These are phyloP conservation scores for Vulpes lagopus DNA, from an alignment of 2,113 vertebrate genomes.

Conservation along the genomic window DNA sequence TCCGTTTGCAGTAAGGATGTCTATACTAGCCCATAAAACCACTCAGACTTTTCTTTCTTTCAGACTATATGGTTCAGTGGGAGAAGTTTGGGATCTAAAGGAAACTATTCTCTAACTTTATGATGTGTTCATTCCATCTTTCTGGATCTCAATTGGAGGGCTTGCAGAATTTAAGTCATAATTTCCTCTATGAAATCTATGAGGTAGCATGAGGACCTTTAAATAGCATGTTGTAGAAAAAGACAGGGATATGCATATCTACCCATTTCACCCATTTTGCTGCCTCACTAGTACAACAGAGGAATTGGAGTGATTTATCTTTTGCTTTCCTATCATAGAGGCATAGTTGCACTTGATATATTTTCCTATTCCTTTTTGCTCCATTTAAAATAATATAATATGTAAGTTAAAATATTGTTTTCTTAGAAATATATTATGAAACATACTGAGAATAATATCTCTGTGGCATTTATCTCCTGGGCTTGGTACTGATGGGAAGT, in stretches of 20 bases:
- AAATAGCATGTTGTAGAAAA: neutral
- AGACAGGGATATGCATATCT: neutral
- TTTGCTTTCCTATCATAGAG: neutral
- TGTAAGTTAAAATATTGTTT: neutral
- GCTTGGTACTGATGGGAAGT: neutral
- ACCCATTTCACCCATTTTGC: neutral
- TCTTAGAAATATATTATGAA: neutral
- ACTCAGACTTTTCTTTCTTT: neutral
- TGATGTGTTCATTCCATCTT: neutral
- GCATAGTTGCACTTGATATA: neutral
- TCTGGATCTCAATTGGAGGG: neutral
- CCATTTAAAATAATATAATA: neutral
- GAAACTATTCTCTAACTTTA: neutral
- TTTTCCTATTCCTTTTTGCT: neutral
- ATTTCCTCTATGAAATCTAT: neutral
- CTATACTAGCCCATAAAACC: neutral
- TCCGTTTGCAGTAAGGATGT: neutral
- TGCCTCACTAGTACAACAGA: neutral
- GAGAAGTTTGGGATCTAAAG: neutral
- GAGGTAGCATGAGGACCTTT: neutral
- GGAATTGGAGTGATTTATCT: neutral
- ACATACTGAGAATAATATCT: neutral
- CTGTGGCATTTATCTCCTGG: neutral
- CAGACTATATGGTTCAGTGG: neutral
- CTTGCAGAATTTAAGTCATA: conserved; percentile 11